Evolutionary conservation across 2,888 invertebrate genomes (phyloP).

Genomic region (Lumbricus terrestris): DNA sequence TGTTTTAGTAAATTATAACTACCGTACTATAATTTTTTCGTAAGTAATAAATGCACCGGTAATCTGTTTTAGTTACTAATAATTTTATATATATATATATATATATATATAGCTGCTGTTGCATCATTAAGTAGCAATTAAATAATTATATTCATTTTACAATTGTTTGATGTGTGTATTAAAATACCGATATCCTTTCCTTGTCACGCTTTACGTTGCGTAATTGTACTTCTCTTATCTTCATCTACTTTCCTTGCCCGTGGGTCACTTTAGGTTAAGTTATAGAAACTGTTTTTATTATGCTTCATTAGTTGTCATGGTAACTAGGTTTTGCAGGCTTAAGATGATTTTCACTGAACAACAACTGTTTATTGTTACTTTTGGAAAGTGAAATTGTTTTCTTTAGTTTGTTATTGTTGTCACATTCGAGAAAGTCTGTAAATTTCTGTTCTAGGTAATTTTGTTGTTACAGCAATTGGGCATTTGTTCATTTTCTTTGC

Average conservation of each 20-base stretch:
- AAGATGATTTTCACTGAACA: not conserved
- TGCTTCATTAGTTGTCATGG: not conserved
- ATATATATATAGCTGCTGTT: too few species aligned
- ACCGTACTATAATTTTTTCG: too few species aligned
- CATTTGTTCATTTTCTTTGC: not conserved
- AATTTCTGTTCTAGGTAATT: not conserved
- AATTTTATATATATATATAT: too few species aligned
- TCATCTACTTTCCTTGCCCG: not conserved
- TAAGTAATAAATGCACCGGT: too few species aligned
- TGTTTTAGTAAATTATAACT: too few species aligned
- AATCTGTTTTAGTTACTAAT: too few species aligned
- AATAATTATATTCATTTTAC: not conserved
- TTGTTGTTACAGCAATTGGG: not conserved
- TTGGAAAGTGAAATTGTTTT: not conserved
- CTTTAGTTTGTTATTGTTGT: not conserved
- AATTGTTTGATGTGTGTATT: not conserved
- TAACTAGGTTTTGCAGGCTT: not conserved
- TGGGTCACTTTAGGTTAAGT: not conserved
- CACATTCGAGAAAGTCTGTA: not conserved
- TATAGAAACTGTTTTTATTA: not conserved
- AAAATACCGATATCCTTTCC: not conserved
- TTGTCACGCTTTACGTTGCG: not conserved
- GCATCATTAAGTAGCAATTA: not conserved
- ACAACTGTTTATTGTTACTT: not conserved
- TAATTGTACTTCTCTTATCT: not conserved